These are phyloP conservation scores for Pseudochromis fuscus DNA, from an alignment of 2,797 vertebrate genomes.

Conservation along the genomic window DNA sequence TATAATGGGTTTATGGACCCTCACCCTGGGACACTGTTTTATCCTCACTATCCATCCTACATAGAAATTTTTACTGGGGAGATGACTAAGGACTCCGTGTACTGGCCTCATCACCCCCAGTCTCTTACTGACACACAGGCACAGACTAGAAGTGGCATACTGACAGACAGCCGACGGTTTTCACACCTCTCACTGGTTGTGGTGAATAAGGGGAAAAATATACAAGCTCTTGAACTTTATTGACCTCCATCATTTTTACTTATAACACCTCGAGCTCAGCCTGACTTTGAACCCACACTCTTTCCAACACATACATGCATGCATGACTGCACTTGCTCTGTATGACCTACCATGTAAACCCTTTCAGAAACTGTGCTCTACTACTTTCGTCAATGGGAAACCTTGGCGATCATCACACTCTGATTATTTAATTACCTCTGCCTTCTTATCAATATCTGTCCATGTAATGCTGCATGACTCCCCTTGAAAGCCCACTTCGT, in stretches of 20 bases:
- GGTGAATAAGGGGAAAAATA: constrained; percentile 27
- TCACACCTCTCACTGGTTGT: constrained; percentile 24
- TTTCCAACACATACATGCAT: not conserved
- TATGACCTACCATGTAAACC: not conserved
- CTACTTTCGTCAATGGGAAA: not conserved
- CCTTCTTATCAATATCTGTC: constrained; percentile 1
- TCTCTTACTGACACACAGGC: not conserved
- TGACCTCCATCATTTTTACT: constrained; percentile 45
- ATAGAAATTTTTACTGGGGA: not conserved
- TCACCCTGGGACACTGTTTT: not conserved
- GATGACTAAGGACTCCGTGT: not conserved
- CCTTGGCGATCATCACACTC: constrained; percentile 1
- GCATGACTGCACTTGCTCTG: not conserved
- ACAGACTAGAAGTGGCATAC: not conserved
- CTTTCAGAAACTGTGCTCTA: not conserved
- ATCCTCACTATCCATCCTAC: not conserved
- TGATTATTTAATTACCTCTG: constrained; percentile 11
- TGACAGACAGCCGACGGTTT: constrained; percentile 37
- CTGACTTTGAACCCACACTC: constrained; percentile 10
- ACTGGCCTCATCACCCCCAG: not conserved
- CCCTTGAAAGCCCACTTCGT: not conserved
- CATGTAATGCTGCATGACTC: constrained; percentile 4
- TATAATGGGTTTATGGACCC: no score
- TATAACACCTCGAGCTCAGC: constrained; percentile 27
- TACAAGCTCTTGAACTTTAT: constrained; percentile 35